phyloP scores from a whole-genome alignment of 1,140 invertebrate genomes.

The Onthophagus taurus region DNA sequence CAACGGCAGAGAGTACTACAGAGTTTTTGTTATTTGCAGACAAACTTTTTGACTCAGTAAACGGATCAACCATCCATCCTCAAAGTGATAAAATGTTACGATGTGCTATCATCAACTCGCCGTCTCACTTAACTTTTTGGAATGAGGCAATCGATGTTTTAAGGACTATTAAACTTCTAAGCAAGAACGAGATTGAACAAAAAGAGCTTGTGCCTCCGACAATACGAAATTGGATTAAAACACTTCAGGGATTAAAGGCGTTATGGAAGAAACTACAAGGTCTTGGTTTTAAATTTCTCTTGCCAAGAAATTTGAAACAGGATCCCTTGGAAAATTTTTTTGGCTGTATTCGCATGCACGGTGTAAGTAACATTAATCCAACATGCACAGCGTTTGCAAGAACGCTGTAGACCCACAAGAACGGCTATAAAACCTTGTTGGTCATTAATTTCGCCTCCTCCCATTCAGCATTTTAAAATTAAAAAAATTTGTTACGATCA shows the following conservation, averaged over 20 bases:
- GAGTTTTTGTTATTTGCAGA: slow-evolving; percentile 8
- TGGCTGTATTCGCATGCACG: slow-evolving; percentile 15
- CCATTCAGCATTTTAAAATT: too few species aligned
- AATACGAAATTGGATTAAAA: slow-evolving; percentile 14
- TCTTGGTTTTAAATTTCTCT: slow-evolving; percentile 12
- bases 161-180: too few species aligned
- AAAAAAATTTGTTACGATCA: too few species aligned
- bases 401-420: too few species aligned
- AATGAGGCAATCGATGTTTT: not conserved
- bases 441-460: too few species aligned
- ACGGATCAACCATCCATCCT: not conserved
- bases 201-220: not conserved
- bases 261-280: slow-evolving; percentile 12
- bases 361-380: slow-evolving; percentile 16
- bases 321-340: slow-evolving; percentile 19
- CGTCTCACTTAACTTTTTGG: not conserved
- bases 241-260: slow-evolving; percentile 9
- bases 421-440: too few species aligned
- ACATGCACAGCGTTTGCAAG: slow-evolving; percentile 9
- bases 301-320: slow-evolving; percentile 15
- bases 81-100: not conserved
- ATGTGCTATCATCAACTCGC: not conserved
- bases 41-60: slow-evolving; percentile 15
- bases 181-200: too few species aligned
- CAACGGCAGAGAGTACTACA: not conserved